Base-by-base conservation (phyloP, 1,140 invertebrate genomes). In the Olivierus martensii region DNA sequence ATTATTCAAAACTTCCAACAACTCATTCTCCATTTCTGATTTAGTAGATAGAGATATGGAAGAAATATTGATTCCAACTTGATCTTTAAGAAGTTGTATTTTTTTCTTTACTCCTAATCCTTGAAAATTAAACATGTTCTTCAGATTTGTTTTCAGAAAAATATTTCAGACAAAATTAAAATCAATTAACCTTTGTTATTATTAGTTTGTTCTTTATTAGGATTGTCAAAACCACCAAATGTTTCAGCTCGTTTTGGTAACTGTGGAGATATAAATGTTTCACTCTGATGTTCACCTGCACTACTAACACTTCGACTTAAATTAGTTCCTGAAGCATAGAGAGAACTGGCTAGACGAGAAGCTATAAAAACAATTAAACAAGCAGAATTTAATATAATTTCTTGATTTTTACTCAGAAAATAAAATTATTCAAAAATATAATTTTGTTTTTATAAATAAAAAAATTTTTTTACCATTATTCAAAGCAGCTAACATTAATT, bases 161-260 rank as follows among this genome's bases (percentile, higher is more conserved):
- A n/a, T n/a, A n/a, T n/a, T n/a, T n/a, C n/a, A n/a, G n/a, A n/a
- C n/a, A 34, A 46, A n/a, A 7, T n/a, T 1, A 28, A 35, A 22
- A 34, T n/a, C n/a, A 19, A 44, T 5, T 3, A 2, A 44, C 17
- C 12, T 15, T 44, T 44, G 6, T 46, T 52, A 49, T 53, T 54
- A 12, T 54, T 47, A 12, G 46, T 21, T 28, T 41, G 12, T n/a
- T 55, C 59, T 49, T 52, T 55, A 5, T 44, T 36, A 14, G 57
- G 46, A 46, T 54, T 58, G 69, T 94, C 90, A 65, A 94, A 94
- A 2, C 90, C 91, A 10, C 87, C 87, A 71, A 94, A 95, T 1
- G 91, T 94, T 71, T 94, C 90, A 0, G 91, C 89, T 35, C 90
- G 73, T 61, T 89, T 83, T 4, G 91, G 89, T 52, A 94, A 68